Evolutionary conservation across 2,113 vertebrate genomes (phyloP), one percentile per base, ranked within the genome.

Genomic region (Serinus canaria): DNA sequence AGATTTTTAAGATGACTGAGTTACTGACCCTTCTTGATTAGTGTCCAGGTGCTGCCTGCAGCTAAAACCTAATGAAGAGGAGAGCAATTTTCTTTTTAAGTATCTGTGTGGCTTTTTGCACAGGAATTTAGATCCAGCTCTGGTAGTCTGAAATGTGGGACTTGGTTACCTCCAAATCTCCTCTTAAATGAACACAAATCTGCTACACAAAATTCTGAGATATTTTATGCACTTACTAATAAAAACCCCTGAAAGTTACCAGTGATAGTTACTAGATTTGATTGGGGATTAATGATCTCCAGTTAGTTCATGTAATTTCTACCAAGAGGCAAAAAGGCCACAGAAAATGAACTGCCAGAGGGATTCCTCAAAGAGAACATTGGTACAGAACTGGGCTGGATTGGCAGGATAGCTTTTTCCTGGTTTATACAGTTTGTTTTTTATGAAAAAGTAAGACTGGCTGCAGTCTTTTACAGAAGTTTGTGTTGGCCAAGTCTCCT

Each of bases 401-500:
- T 35, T 88, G 92, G 90, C 87, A 93, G 68, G 44, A 74, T 4
- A 83, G 18, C 14, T 60, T 83, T 77, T 78, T 81, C 56, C 72
- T 91, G 20, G 16, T 90, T 92, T 77, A 79, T 41, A 74, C 3
- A 47, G 53, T 70, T 85, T 73, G 33, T 15, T 74, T 77, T 63
- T 88, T 25, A 83, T 83, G 68, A 92, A 94, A 90, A 90, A 80
- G 41, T 73, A 90, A 81, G 56, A 74, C 39, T 7, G 11, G 35
- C 72, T 88, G 43, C 56, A 86, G 72, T n/a, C 64, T 89, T 93
- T 60, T 73, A 84, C 19, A 93, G 17, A 56, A 95, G 83, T 87
- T 93, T 94, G 35, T 87, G 64, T 84, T 93, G 95, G 96, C 80
- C 35, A 55, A 13, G 24, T 59, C 46, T 47, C 43, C 44, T 62